Conservation (phyloP, 1,140 invertebrate species). For the Eciton burchellii region DNA sequence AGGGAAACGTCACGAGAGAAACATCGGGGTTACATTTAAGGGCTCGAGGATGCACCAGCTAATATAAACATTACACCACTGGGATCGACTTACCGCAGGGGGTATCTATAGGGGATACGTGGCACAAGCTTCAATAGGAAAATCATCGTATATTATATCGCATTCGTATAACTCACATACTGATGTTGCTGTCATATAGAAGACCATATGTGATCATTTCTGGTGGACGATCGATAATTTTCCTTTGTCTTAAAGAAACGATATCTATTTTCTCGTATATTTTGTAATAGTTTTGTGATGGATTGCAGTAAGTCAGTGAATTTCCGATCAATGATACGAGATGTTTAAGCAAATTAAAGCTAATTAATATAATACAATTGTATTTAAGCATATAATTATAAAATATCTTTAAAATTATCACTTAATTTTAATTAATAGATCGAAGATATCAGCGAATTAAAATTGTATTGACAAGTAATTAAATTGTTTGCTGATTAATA, state of each 20-base stretch:
- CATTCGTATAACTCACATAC: slow-evolving; percentile 21
- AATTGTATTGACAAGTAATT: background rate
- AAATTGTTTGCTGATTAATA: background rate
- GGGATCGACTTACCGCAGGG: slow-evolving; percentile 72
- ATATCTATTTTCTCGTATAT: background rate
- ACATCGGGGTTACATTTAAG: slow-evolving; percentile 57
- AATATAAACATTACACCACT: slow-evolving; percentile 83
- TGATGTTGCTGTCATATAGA: slow-evolving; percentile 17
- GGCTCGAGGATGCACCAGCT: slow-evolving; percentile 76
- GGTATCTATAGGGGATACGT: slow-evolving; percentile 59
- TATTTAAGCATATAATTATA: background rate
- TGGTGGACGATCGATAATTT: slow-evolving; percentile 63
- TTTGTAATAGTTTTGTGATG: background rate
- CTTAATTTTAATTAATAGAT: background rate
- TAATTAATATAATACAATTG: background rate
- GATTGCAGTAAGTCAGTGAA: background rate
- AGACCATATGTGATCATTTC: slow-evolving; percentile 72
- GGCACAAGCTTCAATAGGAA: slow-evolving; percentile 71
- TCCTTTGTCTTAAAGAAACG: background rate
- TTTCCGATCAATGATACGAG: background rate
- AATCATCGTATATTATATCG: slow-evolving; percentile 78
- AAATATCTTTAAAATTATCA: background rate
- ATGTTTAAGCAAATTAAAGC: background rate
- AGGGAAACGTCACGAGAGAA: slow-evolving; percentile 50
- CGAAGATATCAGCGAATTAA: no score